Evolutionary conservation across 2,113 vertebrate species (phyloP).

Genomic region (Potamarius usumacintae): DNA sequence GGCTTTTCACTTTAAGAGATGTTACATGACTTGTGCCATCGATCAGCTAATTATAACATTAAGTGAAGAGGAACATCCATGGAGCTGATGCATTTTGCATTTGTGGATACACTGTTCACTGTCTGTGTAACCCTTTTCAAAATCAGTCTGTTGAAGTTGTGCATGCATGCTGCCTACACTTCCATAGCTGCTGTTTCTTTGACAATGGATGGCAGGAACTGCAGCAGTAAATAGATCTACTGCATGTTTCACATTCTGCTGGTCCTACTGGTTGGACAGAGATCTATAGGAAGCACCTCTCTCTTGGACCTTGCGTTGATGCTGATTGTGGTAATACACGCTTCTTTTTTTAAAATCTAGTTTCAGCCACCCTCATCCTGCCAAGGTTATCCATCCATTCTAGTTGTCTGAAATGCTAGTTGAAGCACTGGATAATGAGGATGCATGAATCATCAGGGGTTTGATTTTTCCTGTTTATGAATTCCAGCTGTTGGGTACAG

Average conservation of each 20-base stretch:
- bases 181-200: conserved; percentile 61
- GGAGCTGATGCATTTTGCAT: background rate
- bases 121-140: background rate
- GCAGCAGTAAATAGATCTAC: background rate
- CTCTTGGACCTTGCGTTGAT: conserved; percentile 54
- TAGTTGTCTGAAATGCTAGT: background rate
- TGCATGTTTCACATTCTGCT: background rate
- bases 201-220: background rate
- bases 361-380: background rate
- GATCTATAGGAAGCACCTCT: conserved; percentile 43
- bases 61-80: no score
- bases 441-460: background rate
- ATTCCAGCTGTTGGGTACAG: background rate
- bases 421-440: background rate
- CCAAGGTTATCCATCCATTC: background rate
- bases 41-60: background rate
- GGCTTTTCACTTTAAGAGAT: background rate
- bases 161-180: conserved; percentile 20
- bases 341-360: background rate
- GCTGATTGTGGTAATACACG: background rate
- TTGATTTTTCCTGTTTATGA: background rate
- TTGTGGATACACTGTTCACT: background rate
- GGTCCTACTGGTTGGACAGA: background rate
- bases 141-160: conserved; percentile 48
- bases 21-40: background rate